phyloP scores from a whole-genome alignment of 2,113 vertebrate genomes.

The Elanus axillaris region DNA sequence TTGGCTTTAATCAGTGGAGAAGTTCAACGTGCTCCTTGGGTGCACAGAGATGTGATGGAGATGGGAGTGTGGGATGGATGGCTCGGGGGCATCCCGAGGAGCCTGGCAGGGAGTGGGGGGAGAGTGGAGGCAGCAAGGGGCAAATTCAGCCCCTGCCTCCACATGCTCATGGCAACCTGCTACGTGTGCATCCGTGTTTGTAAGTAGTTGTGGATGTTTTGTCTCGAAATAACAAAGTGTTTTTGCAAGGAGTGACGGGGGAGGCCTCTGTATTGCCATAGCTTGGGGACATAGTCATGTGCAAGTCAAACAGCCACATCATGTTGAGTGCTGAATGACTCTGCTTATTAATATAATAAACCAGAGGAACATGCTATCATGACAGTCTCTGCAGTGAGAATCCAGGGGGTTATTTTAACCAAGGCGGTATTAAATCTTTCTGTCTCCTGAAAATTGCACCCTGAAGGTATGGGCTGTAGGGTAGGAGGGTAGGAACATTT shows the following conservation, averaged over 20 bases:
- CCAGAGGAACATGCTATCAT: background rate
- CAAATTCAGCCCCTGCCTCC: background rate
- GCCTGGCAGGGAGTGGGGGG: background rate
- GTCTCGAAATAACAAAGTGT: background rate
- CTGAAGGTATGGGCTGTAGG: background rate
- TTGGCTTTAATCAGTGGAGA: background rate
- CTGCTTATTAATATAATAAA: conserved; percentile 57
- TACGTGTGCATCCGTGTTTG: rapidly evolving
- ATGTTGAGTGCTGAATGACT: conserved; percentile 24
- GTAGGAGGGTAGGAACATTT: background rate
- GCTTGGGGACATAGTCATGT: background rate
- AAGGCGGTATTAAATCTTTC: conserved; percentile 23
- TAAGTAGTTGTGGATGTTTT: background rate
- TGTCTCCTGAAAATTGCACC: conserved; percentile 32
- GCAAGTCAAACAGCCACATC: conserved; percentile 11
- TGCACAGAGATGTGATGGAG: background rate
- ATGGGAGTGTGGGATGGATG: background rate
- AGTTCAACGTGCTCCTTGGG: background rate
- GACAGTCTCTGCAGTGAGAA: background rate
- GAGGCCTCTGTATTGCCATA: background rate
- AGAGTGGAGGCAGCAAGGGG: background rate
- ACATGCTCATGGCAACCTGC: rapidly evolving
- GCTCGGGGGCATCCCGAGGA: background rate
- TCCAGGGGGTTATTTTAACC: conserved; percentile 11
- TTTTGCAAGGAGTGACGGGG: background rate